Conservation (phyloP, 30 jellyfish, hydroid and myxozoan genomes). For the Pelagia noctiluca region DNA sequence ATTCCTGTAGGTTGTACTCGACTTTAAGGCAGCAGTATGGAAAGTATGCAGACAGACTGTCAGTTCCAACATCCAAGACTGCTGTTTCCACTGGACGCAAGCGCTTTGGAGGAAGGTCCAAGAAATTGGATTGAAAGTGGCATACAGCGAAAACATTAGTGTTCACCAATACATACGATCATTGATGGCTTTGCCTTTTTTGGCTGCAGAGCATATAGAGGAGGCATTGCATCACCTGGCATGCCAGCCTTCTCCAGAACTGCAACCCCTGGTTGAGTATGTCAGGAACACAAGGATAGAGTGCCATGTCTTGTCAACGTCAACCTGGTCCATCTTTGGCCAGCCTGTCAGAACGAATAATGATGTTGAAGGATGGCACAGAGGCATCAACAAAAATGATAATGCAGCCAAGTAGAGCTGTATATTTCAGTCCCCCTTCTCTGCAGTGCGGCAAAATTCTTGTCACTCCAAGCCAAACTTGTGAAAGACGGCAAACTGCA, state of each 20-base stretch:
- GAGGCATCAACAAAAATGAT: too few species aligned
- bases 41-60: too few species aligned
- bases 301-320: background rate
- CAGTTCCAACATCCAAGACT: too few species aligned
- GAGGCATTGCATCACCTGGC: background rate
- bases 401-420: too few species aligned
- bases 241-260: background rate
- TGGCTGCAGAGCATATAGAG: background rate
- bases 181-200: background rate
- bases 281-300: background rate
- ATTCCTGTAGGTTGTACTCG: too few species aligned
- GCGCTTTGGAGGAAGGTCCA: background rate
- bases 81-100: constrained; percentile 1
- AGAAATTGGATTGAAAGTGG: background rate
- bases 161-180: background rate
- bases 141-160: background rate
- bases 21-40: too few species aligned
- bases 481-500: too few species aligned
- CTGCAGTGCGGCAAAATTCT: too few species aligned
- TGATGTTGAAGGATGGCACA: background rate
- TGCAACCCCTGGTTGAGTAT: background rate
- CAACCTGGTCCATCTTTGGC: background rate
- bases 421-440: too few species aligned
- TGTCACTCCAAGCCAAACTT: too few species aligned
- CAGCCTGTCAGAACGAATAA: background rate